These are phyloP conservation scores for Anguilla pacifica DNA, from an alignment of 2,797 vertebrate species.

Conservation along the genomic window DNA sequence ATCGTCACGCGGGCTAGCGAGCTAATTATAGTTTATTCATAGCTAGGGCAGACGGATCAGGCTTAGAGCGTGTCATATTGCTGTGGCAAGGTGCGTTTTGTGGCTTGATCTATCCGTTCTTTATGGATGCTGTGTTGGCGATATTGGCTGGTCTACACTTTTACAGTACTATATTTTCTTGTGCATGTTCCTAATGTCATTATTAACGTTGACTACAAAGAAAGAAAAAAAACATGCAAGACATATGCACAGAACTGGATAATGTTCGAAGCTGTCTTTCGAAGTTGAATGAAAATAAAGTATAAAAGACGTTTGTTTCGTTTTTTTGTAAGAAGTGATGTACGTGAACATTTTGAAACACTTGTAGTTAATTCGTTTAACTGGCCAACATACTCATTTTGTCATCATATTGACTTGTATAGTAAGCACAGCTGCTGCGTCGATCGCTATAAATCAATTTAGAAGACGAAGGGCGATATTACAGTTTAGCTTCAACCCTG, in stretches of 20 bases:
- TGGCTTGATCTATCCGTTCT: background rate
- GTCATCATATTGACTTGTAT: background rate
- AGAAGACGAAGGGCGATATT: background rate
- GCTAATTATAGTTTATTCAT: slow-evolving; percentile 45
- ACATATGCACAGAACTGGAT: background rate
- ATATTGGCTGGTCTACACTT: background rate
- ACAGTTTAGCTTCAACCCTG: background rate
- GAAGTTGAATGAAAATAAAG: background rate
- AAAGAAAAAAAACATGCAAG: background rate
- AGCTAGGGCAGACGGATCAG: slow-evolving; percentile 12
- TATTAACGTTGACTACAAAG: background rate
- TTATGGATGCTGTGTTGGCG: background rate
- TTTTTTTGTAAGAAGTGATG: background rate
- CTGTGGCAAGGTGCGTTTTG: slow-evolving; percentile 63
- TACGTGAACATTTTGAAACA: background rate
- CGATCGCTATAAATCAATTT: background rate
- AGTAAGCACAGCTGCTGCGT: background rate
- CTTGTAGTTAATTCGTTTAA: background rate
- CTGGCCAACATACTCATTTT: background rate
- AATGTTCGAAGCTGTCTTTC: background rate
- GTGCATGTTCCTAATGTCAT: background rate
- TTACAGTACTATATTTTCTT: background rate
- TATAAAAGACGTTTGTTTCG: background rate
- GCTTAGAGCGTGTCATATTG: slow-evolving; percentile 35
- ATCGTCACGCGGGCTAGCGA: background rate